A percentile compares a stretch with the other conserved stretches of the same genome.
These are phyloP conservation scores for Spermophilus dauricus DNA, from an alignment of 2,113 vertebrate genomes.

Conservation along the genomic window DNA sequence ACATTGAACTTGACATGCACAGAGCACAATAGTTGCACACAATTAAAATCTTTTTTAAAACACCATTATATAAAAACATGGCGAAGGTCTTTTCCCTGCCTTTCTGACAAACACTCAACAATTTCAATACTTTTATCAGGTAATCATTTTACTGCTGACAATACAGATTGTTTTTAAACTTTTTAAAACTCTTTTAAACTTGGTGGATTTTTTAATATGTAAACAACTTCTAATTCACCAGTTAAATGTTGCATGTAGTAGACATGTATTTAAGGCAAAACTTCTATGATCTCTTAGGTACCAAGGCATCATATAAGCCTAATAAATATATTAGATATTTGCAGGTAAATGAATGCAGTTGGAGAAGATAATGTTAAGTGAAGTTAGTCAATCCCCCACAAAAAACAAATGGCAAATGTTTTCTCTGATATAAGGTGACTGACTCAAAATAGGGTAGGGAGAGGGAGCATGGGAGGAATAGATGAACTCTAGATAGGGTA, in stretches of 20 bases:
- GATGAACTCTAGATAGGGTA: too few species aligned
- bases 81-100: not conserved
- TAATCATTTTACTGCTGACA: not conserved
- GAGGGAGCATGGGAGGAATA: too few species aligned
- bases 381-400: too few species aligned
- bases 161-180: not conserved
- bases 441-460: too few species aligned
- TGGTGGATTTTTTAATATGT: not conserved
- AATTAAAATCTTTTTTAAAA: constrained; percentile 44
- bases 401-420: too few species aligned
- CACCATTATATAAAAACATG: not conserved
- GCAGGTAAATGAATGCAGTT: too few species aligned
- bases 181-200: not conserved
- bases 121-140: constrained; percentile 1
- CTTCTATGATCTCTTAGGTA: not conserved
- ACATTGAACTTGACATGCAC: not conserved
- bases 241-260: not conserved
- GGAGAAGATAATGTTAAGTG: too few species aligned
- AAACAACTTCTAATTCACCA: not conserved
- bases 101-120: constrained; percentile 25
- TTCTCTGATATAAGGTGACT: too few species aligned
- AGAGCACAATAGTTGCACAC: not conserved
- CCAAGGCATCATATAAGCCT: constrained; percentile 11
- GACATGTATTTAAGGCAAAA: constrained; percentile 2
- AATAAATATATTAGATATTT: not conserved